phyloP scores from a whole-genome alignment of 2,888 invertebrate genomes.

The Esperia sulphurella region DNA sequence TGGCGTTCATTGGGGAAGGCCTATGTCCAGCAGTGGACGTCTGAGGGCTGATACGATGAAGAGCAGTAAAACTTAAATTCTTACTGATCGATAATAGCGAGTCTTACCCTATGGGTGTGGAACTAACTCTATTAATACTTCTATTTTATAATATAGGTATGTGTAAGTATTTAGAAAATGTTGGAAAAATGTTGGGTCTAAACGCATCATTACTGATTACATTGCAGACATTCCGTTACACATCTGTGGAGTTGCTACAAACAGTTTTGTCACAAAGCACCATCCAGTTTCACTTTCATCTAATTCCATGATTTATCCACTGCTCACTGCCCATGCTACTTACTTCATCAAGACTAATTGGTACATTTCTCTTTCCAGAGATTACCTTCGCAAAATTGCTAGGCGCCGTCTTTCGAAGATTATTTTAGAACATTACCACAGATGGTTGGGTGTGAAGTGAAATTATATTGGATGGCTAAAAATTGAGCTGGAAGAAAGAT shows the following conservation, averaged over 20 bases:
- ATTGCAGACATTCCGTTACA: no score
- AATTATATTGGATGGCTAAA: conserved; percentile 34
- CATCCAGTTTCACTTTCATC: conserved; percentile 49
- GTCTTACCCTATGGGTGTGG: no score
- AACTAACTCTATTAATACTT: no score
- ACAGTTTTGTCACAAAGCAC: conserved; percentile 1
- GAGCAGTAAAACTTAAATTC: no score
- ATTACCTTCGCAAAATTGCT: conserved; percentile 38
- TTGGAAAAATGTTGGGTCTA: no score
- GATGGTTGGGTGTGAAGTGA: conserved; percentile 30
- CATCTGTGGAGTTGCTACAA: background rate
- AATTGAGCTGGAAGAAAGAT: conserved; percentile 19
- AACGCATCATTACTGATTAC: no score
- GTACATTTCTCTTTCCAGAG: conserved; percentile 61
- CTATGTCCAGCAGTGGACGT: no score
- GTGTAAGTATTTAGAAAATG: background rate
- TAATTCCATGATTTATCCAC: conserved; percentile 27
- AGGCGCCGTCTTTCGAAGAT: conserved; percentile 15
- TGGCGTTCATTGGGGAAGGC: no score
- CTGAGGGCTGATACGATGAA: no score
- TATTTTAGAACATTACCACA: background rate
- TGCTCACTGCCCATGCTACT: conserved; percentile 16
- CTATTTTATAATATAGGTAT: no score
- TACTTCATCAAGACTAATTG: conserved; percentile 46
- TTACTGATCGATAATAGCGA: no score